Conservation (phyloP, 1,140 invertebrate species). For the silkworm (Bombyx mori) region DNA sequence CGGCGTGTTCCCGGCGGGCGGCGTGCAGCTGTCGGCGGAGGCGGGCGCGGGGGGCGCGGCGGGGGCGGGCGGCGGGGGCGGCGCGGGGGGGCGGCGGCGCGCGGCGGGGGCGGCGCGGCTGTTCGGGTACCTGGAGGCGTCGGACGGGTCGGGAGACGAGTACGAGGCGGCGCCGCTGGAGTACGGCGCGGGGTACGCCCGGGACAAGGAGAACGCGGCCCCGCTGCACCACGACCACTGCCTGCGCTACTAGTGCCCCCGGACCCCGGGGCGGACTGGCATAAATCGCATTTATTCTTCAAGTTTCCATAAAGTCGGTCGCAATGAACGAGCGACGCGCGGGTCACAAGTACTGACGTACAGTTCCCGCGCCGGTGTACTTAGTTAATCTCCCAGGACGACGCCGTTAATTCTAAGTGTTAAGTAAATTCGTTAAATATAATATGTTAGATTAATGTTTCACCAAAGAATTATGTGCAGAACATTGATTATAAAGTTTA, state of each 20-base stretch:
- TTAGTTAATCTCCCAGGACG: no score
- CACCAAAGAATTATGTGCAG: conserved; percentile 18
- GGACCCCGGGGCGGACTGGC: no score
- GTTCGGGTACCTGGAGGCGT: conserved; percentile 74
- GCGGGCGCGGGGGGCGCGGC: conserved; percentile 16
- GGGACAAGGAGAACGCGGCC: conserved; percentile 70
- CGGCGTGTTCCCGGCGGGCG: conserved; percentile 15
- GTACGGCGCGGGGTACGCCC: conserved; percentile 43
- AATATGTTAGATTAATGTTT: conserved; percentile 11
- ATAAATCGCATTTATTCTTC: no score
- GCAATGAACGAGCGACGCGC: neutral
- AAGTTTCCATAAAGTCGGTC: no score
- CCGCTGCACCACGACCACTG: conserved; percentile 64
- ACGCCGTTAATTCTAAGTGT: conserved; percentile 5
- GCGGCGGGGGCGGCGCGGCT: conserved; percentile 72
- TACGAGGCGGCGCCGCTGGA: conserved; percentile 45
- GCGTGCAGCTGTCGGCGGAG: conserved; percentile 16
- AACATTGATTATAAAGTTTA: conserved; percentile 18
- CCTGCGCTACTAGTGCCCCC: conserved; percentile 42
- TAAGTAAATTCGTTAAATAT: conserved; percentile 13
- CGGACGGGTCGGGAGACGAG: conserved; percentile 72
- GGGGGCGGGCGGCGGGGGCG: conserved; percentile 15
- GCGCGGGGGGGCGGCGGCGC: conserved; percentile 27
- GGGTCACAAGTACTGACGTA: neutral
- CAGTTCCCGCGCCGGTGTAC: neutral